These are phyloP conservation scores for Psophia crepitans DNA, from an alignment of 2,113 vertebrate genomes.

Conservation along the genomic window DNA sequence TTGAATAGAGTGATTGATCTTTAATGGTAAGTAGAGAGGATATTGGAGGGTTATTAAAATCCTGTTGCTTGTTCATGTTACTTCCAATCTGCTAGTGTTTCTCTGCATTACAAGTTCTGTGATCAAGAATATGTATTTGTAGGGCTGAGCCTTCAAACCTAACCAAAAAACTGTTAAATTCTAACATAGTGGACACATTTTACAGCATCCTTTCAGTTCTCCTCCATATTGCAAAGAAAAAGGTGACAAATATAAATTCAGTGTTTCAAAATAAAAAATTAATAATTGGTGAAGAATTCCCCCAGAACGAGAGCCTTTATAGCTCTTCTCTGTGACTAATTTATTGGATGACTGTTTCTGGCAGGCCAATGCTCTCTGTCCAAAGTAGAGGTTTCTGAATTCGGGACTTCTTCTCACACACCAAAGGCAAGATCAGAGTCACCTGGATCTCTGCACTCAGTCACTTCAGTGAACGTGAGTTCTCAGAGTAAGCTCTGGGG, in stretches of 20 bases:
- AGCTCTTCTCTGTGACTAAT: background rate
- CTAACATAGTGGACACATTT: background rate
- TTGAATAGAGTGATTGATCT: background rate
- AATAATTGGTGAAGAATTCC: background rate
- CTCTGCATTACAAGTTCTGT: background rate
- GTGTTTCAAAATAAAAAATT: background rate
- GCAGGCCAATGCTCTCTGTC: background rate
- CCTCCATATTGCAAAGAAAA: background rate
- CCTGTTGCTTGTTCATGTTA: background rate
- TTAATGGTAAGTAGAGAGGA: background rate
- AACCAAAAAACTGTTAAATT: background rate
- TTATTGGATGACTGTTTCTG: background rate
- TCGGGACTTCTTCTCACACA: background rate
- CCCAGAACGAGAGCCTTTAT: background rate
- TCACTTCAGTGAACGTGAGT: background rate
- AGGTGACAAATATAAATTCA: background rate
- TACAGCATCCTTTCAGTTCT: background rate
- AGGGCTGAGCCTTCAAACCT: background rate
- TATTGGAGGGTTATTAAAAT: background rate
- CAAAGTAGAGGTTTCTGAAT: background rate
- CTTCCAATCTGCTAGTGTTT: background rate
- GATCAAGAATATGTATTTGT: background rate
- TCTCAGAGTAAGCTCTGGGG: background rate
- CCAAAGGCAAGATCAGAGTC: background rate
- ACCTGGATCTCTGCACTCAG: background rate